A percentile compares a stretch with the other conserved stretches of the same genome.
Conservation (phyloP, 2,888 invertebrate genomes). For the Philaethria dido region DNA sequence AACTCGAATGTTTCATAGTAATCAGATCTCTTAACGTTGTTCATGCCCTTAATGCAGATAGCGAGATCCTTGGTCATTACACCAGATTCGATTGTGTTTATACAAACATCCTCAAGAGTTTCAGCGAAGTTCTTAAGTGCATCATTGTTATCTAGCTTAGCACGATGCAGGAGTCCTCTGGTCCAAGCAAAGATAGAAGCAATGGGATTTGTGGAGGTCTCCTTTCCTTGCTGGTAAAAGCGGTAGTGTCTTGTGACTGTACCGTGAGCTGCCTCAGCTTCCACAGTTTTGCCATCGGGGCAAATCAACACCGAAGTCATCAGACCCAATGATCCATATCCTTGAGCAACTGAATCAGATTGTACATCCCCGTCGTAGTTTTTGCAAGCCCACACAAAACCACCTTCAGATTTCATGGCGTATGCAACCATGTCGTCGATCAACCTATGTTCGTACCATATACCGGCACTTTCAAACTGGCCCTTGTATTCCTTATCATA, state of each 20-base stretch:
- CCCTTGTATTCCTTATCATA: constrained; percentile 94
- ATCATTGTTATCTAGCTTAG: constrained; percentile 94
- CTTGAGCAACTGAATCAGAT: constrained; percentile 99
- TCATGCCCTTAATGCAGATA: constrained; percentile 98
- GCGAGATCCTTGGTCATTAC: constrained; percentile 99
- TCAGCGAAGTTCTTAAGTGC: constrained; percentile 91
- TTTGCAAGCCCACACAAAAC: constrained; percentile 99
- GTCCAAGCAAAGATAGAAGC: constrained; percentile 99
- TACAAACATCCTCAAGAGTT: constrained; percentile 94
- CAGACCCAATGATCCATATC: constrained; percentile 96
- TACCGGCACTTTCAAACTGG: constrained; percentile 91
- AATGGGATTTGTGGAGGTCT: constrained; percentile 99
- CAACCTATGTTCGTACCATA: constrained; percentile 99
- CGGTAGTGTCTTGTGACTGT: constrained; percentile 97
- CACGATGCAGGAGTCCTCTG: constrained; percentile 95
- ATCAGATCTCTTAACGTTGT: constrained; percentile 89
- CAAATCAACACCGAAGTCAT: constrained; percentile 99
- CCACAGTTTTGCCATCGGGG: constrained; percentile 99
- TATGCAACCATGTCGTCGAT: constrained; percentile 99
- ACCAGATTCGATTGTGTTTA: constrained; percentile 97
- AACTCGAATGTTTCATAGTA: constrained; percentile 99
- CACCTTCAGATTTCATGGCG: constrained; percentile 98
- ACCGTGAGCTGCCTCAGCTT: constrained; percentile 99
- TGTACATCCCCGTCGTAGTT: constrained; percentile 99
- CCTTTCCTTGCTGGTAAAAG: constrained; percentile 96